These are phyloP conservation scores for Falco punctatus DNA, from an alignment of 2,113 vertebrate genomes.

Conservation along the genomic window DNA sequence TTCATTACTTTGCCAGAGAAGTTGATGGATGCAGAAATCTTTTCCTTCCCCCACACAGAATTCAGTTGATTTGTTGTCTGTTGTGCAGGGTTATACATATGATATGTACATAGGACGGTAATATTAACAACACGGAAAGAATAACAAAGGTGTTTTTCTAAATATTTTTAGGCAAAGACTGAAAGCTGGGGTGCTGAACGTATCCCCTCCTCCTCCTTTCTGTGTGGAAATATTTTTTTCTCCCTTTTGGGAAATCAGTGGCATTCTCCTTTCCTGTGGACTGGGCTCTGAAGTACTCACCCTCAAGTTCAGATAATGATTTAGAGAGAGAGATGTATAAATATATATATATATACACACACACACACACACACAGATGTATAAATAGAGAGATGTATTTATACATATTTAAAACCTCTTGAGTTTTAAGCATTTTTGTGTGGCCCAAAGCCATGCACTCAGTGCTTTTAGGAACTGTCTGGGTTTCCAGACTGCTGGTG, in stretches of 20 bases:
- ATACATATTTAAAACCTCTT: background rate
- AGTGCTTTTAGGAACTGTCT: background rate
- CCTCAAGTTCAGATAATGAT: background rate
- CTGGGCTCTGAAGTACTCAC: background rate
- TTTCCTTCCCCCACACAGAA: fast-evolving
- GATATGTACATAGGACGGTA: background rate
- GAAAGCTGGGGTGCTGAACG: background rate
- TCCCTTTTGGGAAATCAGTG: background rate
- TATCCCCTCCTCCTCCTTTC: background rate
- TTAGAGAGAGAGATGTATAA: background rate
- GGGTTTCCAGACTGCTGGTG: background rate
- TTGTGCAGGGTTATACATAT: background rate
- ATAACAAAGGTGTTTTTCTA: background rate
- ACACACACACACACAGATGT: background rate
- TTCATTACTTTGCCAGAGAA: background rate
- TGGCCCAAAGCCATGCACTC: background rate
- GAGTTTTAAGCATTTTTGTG: background rate
- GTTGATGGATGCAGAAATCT: background rate
- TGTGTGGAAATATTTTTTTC: background rate
- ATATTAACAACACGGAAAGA: background rate
- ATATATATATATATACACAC: background rate
- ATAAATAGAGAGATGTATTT: background rate
- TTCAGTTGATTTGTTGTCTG: background rate
- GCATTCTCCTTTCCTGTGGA: background rate
- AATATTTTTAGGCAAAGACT: background rate